phyloP scores from a whole-genome alignment of 2,888 invertebrate species.

The Drosophila austrosaltans region DNA sequence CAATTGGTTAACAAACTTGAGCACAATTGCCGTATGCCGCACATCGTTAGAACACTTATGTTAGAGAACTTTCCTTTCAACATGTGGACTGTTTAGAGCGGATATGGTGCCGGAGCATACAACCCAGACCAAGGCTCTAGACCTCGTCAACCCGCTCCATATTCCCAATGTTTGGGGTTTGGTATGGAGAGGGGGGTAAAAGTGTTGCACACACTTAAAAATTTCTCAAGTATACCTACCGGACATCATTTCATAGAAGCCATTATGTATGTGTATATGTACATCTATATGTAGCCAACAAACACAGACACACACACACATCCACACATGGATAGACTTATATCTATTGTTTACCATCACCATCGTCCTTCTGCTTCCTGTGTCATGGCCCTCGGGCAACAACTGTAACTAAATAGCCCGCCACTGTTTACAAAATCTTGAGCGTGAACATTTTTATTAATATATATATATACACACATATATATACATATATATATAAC shows the following conservation, averaged over 20 bases:
- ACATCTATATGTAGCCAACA: not conserved
- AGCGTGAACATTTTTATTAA: constrained; percentile 75
- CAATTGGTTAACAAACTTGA: not conserved
- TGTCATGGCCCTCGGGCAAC: constrained; percentile 37
- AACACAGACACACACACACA: constrained; percentile 18
- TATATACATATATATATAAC: constrained; percentile 5
- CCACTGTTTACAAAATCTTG: constrained; percentile 51
- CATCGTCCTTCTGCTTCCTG: constrained; percentile 55
- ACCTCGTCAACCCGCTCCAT: not conserved
- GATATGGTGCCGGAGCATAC: constrained; percentile 37
- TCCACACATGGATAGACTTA: constrained; percentile 31
- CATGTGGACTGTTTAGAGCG: constrained; percentile 29
- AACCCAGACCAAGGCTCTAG: not conserved
- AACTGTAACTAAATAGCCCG: constrained; percentile 31
- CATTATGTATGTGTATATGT: constrained; percentile 35
- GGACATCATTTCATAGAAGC: constrained; percentile 66
- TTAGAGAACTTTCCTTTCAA: constrained; percentile 1
- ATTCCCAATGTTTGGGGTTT: constrained; percentile 2
- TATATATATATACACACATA: constrained; percentile 42
- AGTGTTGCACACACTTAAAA: constrained; percentile 70
- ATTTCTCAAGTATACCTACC: constrained; percentile 74
- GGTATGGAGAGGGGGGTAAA: constrained; percentile 38
- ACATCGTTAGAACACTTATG: not conserved
- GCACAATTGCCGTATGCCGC: not conserved
- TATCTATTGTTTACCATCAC: constrained; percentile 58